A percentile compares a stretch with the other conserved stretches of the same genome.
phyloP scores from a whole-genome alignment of 2,888 invertebrate species.

The Acrocera orbiculus region DNA sequence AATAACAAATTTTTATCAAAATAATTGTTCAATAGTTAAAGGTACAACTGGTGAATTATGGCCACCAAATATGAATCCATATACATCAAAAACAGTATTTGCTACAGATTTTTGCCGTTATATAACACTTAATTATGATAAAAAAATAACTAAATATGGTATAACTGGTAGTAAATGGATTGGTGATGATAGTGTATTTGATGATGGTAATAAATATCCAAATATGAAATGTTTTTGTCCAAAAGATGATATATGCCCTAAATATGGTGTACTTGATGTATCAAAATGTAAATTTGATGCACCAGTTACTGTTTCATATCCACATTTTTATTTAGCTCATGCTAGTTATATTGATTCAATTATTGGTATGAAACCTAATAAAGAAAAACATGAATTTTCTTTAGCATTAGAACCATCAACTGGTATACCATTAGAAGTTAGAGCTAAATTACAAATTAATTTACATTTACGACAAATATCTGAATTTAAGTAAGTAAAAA shows the following conservation, averaged over 20 bases:
- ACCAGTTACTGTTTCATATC: constrained; percentile 66
- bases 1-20: constrained; percentile 37
- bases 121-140: constrained; percentile 28
- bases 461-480: constrained; percentile 37
- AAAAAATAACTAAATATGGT: constrained; percentile 16
- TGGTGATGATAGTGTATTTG: constrained; percentile 47
- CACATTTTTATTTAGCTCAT: constrained; percentile 65
- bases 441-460: constrained; percentile 64
- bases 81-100: constrained; percentile 46
- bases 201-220: constrained; percentile 46
- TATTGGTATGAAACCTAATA: constrained; percentile 46
- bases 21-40: constrained; percentile 46
- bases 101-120: constrained; percentile 65
- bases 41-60: constrained; percentile 69
- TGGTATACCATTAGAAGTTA: constrained; percentile 57
- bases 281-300: constrained; percentile 58
- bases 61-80: constrained; percentile 40
- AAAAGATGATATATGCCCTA: constrained; percentile 33
- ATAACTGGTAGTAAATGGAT: constrained; percentile 25
- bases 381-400: constrained; percentile 44
- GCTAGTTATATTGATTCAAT: constrained; percentile 43
- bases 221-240: constrained; percentile 52
- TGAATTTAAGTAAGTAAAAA: constrained; percentile 35
- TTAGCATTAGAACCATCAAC: constrained; percentile 55
- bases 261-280: constrained; percentile 50